Base-by-base conservation (phyloP, 92 coral and sea anemone genomes). In the Epizoanthus rinbou region DNA sequence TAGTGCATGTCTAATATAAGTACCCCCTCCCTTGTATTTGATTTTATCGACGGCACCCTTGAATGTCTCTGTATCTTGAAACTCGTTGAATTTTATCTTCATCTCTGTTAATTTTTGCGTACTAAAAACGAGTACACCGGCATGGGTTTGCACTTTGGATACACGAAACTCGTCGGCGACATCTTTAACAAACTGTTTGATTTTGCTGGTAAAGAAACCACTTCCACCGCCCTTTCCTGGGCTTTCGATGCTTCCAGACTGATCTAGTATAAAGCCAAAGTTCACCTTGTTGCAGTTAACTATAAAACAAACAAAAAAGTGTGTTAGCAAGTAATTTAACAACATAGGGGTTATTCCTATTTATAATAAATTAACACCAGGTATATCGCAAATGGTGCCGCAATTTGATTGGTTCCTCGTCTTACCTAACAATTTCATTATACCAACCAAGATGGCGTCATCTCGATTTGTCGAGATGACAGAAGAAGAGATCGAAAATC, bases 211-310 rank as follows among this genome's bases (percentile, higher is more conserved):
- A 64, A 64, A 64, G 54, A 9, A 50, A 11, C 54, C 54, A 1
- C 3, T 50, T 50, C 54, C 54, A 50, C 54, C 54, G 14, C 54
- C 54, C 15, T 13, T 1, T 1, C 14, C 3, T 9, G 1, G 10
- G 15, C 2, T 10, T 31, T 73, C 53, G 18, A 73, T 73, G 41
- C 78, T 73, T 4, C 58, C 14, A 19, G 78, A 73, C 78, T 73
- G 78, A 23, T 73, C 78, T 19, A 73, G 79, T 33, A 73, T 18
- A 23, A 73, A 73, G 0, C 78, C 78, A 25, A 73, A 52, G 25
- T 73, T 58, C 4, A 21, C 58, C 13, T 23, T 58, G 37, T 58
- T 45, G 52, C 53, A 50, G 15, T 50, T 50, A 50, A 50, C 54
- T 50, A 13, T 9, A 50, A 50, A 50, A 50, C 15, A 9, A 50